These are phyloP conservation scores for Metaphire vulgaris DNA, from an alignment of 1,140 invertebrate genomes.

Conservation along the genomic window DNA sequence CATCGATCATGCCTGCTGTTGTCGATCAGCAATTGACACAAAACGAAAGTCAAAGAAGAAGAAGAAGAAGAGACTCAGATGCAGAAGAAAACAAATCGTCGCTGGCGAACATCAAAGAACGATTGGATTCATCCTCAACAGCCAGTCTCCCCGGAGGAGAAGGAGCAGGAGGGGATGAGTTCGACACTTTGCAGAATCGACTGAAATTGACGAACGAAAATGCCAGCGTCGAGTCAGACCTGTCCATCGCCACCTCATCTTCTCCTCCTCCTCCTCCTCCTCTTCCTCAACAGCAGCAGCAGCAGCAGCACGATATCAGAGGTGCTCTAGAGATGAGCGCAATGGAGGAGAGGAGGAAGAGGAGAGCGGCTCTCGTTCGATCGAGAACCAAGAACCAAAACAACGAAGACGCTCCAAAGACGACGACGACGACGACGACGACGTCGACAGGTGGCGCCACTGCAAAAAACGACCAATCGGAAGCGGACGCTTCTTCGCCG, in stretches of 20 bases:
- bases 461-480: too few relatives aligned
- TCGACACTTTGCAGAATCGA: background rate
- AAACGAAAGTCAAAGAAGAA: background rate
- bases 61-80: background rate
- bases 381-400: background rate
- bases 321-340: background rate
- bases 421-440: too few relatives aligned
- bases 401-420: too few relatives aligned
- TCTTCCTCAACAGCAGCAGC: background rate
- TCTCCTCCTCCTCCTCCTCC: too few relatives aligned
- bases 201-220: background rate
- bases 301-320: background rate
- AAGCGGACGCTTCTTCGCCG: too few relatives aligned
- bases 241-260: background rate
- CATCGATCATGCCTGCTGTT: background rate
- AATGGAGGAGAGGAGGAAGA: background rate
- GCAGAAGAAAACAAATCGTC: background rate
- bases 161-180: background rate
- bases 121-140: background rate
- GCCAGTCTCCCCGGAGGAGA: background rate
- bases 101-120: background rate
- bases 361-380: background rate
- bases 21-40: background rate
- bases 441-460: too few relatives aligned
- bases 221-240: background rate